Conservation (phyloP, 2,888 invertebrate genomes). For the Frankliniella intonsa region DNA sequence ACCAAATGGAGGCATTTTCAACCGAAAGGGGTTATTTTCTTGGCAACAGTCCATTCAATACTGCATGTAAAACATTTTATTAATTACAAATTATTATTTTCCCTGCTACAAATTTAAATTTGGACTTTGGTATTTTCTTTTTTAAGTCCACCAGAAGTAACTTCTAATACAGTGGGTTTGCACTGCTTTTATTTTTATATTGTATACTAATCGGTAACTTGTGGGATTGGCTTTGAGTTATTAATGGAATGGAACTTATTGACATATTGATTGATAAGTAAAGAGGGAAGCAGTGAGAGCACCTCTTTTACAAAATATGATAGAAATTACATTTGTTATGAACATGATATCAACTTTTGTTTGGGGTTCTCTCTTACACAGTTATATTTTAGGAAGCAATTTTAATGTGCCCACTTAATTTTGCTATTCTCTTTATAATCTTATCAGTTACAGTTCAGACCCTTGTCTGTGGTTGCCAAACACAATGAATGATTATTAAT, state of each 20-base stretch:
- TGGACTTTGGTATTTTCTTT: background rate
- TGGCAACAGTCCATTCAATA: background rate
- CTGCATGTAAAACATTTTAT: background rate
- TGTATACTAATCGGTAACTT: no score
- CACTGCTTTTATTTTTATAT: background rate
- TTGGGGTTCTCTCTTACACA: no score
- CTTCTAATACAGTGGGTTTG: background rate
- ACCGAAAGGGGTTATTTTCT: background rate
- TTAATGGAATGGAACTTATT: no score
- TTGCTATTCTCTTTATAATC: background rate
- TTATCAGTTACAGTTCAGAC: background rate
- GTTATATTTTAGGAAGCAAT: no score
- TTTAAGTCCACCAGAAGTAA: no score
- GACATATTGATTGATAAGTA: no score
- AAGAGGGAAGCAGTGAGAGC: no score
- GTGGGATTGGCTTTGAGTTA: no score
- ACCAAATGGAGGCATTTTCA: background rate
- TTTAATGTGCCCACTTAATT: background rate
- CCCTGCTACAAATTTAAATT: background rate
- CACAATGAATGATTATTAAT: slow-evolving; percentile 17
- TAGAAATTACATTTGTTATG: no score
- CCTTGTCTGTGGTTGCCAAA: background rate
- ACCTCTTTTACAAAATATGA: no score
- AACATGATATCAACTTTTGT: no score
- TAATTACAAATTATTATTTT: no score